Evolutionary conservation across 2,113 vertebrate species (phyloP).

Genomic region (Aramus guarauna): DNA sequence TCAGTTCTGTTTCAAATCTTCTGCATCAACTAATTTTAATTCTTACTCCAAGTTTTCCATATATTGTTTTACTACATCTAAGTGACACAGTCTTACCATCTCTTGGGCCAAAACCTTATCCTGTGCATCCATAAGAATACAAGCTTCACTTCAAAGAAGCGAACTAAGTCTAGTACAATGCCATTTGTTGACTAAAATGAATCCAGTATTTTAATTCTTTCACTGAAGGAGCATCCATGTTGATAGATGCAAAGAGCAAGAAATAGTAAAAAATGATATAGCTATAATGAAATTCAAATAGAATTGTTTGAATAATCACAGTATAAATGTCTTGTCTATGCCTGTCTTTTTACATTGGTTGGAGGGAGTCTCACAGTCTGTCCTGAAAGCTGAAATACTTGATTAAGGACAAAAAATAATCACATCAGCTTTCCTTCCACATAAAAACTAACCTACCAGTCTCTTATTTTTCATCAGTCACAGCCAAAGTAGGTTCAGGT

Average conservation of each 20-base stretch:
- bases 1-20: constrained; percentile 51
- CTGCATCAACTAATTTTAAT: constrained; percentile 32
- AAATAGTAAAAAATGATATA: not conserved
- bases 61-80: not conserved
- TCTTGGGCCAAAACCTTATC: not conserved
- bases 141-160: not conserved
- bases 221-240: not conserved
- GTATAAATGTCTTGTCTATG: not conserved
- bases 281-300: not conserved
- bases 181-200: not conserved
- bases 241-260: not conserved
- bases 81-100: not conserved
- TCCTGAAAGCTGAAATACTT: not conserved
- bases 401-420: not conserved
- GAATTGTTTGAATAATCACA: not conserved
- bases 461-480: not conserved
- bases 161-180: not conserved
- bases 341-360: not conserved
- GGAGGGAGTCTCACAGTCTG: not conserved
- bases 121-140: not conserved
- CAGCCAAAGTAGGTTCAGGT: not conserved
- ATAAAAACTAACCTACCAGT: not conserved
- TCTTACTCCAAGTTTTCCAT: not conserved
- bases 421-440: not conserved
- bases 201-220: not conserved